Evolutionary conservation across 2,888 invertebrate genomes (phyloP).

Genomic region (Brenthis daphne): DNA sequence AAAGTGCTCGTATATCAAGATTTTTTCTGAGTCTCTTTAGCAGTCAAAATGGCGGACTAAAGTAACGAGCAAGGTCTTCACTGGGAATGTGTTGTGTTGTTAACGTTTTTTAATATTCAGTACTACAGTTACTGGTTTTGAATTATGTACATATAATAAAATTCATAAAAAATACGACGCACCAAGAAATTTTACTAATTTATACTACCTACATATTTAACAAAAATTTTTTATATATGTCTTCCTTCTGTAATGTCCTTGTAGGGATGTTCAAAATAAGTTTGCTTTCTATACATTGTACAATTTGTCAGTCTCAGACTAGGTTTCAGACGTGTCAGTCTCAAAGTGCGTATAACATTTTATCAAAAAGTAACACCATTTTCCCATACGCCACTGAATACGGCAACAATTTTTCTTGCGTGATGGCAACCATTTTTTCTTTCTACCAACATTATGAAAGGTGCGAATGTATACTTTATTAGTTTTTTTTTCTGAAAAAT

Average conservation of each 20-base stretch:
- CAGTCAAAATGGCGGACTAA: slow-evolving; percentile 11
- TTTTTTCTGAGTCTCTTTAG: slow-evolving; percentile 16
- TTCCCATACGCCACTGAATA: slow-evolving; percentile 5
- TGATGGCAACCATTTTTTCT: slow-evolving; percentile 10
- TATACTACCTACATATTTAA: too few species aligned
- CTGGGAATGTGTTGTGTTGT: neutral
- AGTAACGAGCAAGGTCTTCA: slow-evolving; percentile 8
- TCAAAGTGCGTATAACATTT: neutral
- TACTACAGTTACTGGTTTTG: too few species aligned
- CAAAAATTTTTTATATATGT: too few species aligned
- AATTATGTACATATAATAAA: too few species aligned
- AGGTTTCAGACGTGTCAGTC: neutral
- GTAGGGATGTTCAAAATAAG: too few species aligned
- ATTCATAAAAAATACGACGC: too few species aligned
- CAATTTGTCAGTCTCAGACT: too few species aligned
- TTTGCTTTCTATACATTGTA: too few species aligned
- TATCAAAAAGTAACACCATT: slow-evolving; percentile 11
- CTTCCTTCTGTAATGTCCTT: too few species aligned
- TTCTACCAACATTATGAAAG: slow-evolving; percentile 1
- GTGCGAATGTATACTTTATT: neutral
- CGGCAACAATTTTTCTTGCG: slow-evolving; percentile 8
- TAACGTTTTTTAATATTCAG: neutral
- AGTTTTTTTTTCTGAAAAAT: neutral
- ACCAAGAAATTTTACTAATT: too few species aligned
- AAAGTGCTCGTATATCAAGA: slow-evolving; percentile 9